Evolutionary conservation across 2,888 invertebrate genomes (phyloP).

Genomic region (Allolobophora icterica): DNA sequence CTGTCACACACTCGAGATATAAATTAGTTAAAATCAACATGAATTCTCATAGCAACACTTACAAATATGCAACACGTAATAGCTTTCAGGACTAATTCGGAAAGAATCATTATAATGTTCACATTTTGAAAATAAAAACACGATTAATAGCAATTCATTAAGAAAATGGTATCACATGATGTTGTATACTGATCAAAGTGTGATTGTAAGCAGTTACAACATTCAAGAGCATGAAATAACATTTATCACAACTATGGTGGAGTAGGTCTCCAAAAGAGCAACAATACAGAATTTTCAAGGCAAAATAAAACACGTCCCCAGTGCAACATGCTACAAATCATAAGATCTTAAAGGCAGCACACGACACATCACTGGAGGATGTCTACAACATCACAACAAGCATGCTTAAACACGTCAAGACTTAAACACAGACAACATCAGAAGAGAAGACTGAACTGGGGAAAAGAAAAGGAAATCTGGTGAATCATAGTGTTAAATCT

Average conservation of each 20-base stretch:
- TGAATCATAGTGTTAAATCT: neutral
- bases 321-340: neutral
- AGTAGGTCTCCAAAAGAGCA: neutral
- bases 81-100: neutral
- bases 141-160: neutral
- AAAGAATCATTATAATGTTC: neutral
- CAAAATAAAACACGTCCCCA: neutral
- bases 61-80: neutral
- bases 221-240: neutral
- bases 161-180: neutral
- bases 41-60: neutral
- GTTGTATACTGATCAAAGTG: neutral
- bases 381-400: constrained; percentile 12
- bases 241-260: neutral
- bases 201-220: neutral
- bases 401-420: constrained; percentile 22
- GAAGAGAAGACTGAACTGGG: neutral
- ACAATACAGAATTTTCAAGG: neutral
- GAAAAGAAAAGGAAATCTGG: neutral
- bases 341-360: neutral
- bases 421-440: neutral
- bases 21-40: neutral
- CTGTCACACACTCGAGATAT: neutral
- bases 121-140: neutral
- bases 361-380: neutral